Evolutionary conservation across 2,888 invertebrate species (phyloP), one percentile per base, ranked within the genome.

Genomic region (Actias luna): DNA sequence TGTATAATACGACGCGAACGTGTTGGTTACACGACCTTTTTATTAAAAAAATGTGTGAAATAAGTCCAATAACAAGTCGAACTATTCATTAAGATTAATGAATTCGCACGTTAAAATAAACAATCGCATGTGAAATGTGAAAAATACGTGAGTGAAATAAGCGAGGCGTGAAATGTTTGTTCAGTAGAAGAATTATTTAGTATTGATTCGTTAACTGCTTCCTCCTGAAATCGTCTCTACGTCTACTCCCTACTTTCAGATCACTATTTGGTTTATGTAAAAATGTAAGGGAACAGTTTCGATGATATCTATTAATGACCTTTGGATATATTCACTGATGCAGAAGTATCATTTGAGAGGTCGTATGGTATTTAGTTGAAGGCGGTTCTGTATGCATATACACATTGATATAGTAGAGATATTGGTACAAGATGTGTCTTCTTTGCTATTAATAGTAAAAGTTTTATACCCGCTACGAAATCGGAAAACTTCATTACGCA

Each of bases 331-430:
- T 8, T 22, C 22, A 22, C 12, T 50, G 22, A 12, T 50, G 46
- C 22, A 55, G 55, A 55, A 29, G 29, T 16, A 55, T 55, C 16
- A 29, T 55, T 55, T n/a, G 29, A 55, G 55, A 55, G 55, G 27
- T n/a, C n/a, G 55, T 29, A 55, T 29, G 55, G 29, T 10, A n/a
- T n/a, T 55, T 16, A 29, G 55, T 5, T 27, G 29, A 29, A 16
- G 55, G 29, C 29, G 55, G 27, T 29, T 55, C 55, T 29, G 55
- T 55, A 55, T 10, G 12, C 25, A 25, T 22, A 50, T 50, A 50
- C 10, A 50, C 46, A 12, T 14, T 50, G 46, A 50, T 25, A 12
- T 39, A 39, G 16, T 50, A n/a, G n/a, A n/a, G n/a, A 50, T 46
- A 46, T 16, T 5, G 39, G 1, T 18, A 12, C 46, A 50, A 50